phyloP scores from a whole-genome alignment of 2,113 vertebrate genomes.

The Rhinoderma darwinii region DNA sequence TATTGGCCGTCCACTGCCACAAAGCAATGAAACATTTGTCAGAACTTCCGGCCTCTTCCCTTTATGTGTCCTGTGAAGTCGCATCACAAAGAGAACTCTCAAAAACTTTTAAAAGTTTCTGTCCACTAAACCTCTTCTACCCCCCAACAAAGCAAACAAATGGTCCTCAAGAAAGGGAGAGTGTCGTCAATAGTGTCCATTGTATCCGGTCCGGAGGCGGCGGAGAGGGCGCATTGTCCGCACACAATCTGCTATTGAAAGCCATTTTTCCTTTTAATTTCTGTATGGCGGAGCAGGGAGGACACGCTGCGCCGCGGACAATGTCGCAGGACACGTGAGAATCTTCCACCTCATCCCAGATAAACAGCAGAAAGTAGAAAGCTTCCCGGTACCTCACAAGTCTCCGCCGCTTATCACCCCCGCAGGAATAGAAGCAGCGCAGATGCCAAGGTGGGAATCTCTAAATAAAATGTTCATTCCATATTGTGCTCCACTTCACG shows the following conservation, averaged over 20 bases:
- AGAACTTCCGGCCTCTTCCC: not conserved
- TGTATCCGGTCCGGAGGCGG: constrained; percentile 10
- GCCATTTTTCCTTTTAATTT: constrained; percentile 21
- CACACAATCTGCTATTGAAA: constrained; percentile 9
- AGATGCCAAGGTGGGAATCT: not conserved
- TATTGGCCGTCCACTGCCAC: not conserved
- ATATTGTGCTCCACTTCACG: constrained; percentile 63
- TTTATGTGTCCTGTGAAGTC: constrained; percentile 31
- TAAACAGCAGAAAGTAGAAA: constrained; percentile 4
- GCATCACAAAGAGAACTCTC: not conserved
- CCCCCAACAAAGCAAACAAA: constrained; percentile 13
- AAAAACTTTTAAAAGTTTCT: constrained; percentile 36
- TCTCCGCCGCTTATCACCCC: constrained; percentile 3
- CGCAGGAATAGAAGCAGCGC: not conserved
- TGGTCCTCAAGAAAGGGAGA: constrained; percentile 12
- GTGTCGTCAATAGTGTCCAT: constrained; percentile 6
- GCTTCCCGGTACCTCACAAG: not conserved
- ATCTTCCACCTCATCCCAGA: constrained; percentile 53
- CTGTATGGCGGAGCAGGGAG: constrained; percentile 4
- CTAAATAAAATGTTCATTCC: not conserved
- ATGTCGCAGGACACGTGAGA: constrained; percentile 36
- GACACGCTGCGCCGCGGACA: constrained; percentile 18
- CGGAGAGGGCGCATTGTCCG: constrained; percentile 28
- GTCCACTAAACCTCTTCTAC: constrained; percentile 19
- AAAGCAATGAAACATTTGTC: constrained; percentile 16